phyloP scores from a whole-genome alignment of 1,140 invertebrate species.

The Papilio dardanus region DNA sequence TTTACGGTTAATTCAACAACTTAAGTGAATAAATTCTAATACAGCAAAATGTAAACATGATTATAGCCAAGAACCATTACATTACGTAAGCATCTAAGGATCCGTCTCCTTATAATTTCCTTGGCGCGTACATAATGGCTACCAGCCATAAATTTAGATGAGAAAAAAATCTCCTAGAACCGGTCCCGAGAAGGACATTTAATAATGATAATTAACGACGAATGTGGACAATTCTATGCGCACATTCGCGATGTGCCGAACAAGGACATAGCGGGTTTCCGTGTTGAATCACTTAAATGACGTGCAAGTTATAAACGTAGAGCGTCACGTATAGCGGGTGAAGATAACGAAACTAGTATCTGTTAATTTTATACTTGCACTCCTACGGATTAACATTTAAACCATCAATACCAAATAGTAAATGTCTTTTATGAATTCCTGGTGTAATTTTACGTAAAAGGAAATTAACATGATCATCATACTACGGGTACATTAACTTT shows the following conservation, averaged over 20 bases:
- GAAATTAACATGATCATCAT: too few relatives aligned
- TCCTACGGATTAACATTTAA: neutral
- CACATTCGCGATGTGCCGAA: slow-evolving; percentile 73
- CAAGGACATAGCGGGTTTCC: slow-evolving; percentile 75
- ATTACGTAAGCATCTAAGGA: slow-evolving; percentile 7
- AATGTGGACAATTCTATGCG: slow-evolving; percentile 65
- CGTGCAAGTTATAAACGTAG: slow-evolving; percentile 44
- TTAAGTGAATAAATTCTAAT: neutral
- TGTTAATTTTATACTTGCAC: neutral
- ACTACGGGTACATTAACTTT: too few relatives aligned
- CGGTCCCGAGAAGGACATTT: slow-evolving; percentile 57
- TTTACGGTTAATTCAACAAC: neutral
- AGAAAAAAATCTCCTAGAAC: slow-evolving; percentile 41
- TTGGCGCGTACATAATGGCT: slow-evolving; percentile 41
- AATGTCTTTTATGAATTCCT: neutral
- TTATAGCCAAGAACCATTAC: neutral
- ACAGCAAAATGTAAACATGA: neutral
- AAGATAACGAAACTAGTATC: neutral
- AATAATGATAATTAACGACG: slow-evolving; percentile 71
- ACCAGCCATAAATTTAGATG: slow-evolving; percentile 42
- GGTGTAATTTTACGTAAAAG: too few relatives aligned
- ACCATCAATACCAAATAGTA: too few relatives aligned
- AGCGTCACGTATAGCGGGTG: slow-evolving; percentile 34
- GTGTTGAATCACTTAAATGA: slow-evolving; percentile 66
- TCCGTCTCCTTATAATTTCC: slow-evolving; percentile 15